Evolutionary conservation across 92 coral and sea anemone species (phyloP).

Genomic region (Epizoanthus scotinus): DNA sequence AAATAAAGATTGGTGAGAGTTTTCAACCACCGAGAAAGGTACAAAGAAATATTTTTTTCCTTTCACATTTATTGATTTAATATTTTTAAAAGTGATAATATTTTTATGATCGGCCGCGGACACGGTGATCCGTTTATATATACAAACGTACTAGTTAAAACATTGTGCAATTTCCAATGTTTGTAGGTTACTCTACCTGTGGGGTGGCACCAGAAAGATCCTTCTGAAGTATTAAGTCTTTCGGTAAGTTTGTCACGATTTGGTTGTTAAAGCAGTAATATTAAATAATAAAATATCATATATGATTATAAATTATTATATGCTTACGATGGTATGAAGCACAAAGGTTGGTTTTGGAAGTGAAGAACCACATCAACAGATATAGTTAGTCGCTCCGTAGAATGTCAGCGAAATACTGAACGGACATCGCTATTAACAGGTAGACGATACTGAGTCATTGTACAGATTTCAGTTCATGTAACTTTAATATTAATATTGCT

Average conservation of each 20-base stretch:
- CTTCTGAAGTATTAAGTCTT: conserved; percentile 75
- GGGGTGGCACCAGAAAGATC: conserved; percentile 96
- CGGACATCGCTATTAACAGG: too few species aligned
- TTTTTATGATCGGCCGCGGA: background rate
- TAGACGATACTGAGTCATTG: too few species aligned
- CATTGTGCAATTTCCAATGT: background rate
- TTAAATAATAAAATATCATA: too few species aligned
- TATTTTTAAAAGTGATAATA: background rate
- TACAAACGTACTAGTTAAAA: conserved; percentile 1
- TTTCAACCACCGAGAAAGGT: conserved; percentile 96
- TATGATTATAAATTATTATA: too few species aligned
- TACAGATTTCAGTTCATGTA: too few species aligned
- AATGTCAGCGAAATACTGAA: too few species aligned
- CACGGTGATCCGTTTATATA: background rate
- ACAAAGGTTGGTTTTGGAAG: background rate
- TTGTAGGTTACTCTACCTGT: conserved; percentile 92
- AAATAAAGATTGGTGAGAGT: conserved; percentile 88
- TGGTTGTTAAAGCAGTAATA: background rate
- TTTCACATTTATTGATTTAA: too few species aligned
- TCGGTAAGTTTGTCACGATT: conserved; percentile 59
- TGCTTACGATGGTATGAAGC: background rate
- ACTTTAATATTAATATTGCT: too few species aligned
- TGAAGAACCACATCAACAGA: too few species aligned
- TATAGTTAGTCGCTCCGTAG: too few species aligned
- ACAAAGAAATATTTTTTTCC: background rate